phyloP scores from a whole-genome alignment of 2,797 vertebrate genomes.

The Sarcoramphus papa region DNA sequence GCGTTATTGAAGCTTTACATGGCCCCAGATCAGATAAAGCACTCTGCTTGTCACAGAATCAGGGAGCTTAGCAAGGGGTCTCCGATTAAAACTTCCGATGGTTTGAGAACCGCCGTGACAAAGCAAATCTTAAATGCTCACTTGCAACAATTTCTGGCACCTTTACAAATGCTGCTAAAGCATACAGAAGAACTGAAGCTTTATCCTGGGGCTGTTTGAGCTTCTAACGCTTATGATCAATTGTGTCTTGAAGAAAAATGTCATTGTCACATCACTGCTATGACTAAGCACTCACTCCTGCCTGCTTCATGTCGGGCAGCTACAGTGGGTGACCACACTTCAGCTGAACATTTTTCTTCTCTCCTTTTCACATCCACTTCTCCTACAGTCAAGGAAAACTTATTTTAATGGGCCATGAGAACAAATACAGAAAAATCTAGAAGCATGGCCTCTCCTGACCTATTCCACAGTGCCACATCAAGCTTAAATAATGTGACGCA shows the following conservation, averaged over 20 bases:
- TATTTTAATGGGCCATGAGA: not conserved
- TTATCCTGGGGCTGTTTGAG: not conserved
- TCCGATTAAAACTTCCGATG: fast-evolving
- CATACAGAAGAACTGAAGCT: not conserved
- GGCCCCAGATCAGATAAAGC: not conserved
- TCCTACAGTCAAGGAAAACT: not conserved
- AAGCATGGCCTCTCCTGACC: not conserved
- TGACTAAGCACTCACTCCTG: not conserved
- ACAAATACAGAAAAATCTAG: not conserved
- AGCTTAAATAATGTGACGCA: fast-evolving
- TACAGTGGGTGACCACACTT: not conserved
- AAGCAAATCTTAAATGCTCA: not conserved
- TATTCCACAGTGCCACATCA: not conserved
- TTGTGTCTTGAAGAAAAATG: not conserved
- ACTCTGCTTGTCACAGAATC: not conserved
- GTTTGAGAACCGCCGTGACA: not conserved
- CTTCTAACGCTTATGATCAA: not conserved
- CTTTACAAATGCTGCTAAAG: not conserved
- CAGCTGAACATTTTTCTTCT: not conserved
- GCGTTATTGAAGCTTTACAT: not conserved
- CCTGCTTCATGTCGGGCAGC: not conserved
- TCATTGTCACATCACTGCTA: not conserved
- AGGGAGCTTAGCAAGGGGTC: not conserved
- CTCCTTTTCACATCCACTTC: not conserved
- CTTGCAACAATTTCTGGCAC: not conserved